These are phyloP conservation scores for Acanthaster planci DNA, from an alignment of 35 echinoderm and acorn worm species.

Conservation along the genomic window DNA sequence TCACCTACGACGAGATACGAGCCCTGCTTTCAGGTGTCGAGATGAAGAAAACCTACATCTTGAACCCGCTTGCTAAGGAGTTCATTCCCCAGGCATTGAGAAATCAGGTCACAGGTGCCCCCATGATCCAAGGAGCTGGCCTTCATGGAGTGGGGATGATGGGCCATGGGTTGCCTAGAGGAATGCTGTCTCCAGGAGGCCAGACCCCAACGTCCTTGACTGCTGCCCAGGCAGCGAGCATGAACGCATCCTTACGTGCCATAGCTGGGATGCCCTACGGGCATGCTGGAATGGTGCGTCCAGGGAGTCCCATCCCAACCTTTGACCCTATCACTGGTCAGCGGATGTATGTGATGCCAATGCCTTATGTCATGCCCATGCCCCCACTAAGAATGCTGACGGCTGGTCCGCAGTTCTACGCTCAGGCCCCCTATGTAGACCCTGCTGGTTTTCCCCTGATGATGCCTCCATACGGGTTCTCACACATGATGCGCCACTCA, in stretches of 20 bases:
- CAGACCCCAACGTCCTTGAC: conserved; percentile 39
- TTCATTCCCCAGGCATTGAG: conserved; percentile 79
- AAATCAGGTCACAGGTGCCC: conserved; percentile 81
- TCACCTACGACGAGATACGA: conserved; percentile 76
- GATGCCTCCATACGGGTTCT: conserved; percentile 31
- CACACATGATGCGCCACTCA: conserved; percentile 28
- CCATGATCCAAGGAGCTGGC: conserved; percentile 62
- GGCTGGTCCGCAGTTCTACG: not conserved
- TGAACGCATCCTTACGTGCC: conserved; percentile 26
- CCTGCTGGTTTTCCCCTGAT: conserved; percentile 8
- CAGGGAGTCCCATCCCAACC: conserved; percentile 68
- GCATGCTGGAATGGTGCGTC: conserved; percentile 40
- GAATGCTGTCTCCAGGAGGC: conserved; percentile 17
- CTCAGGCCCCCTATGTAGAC: conserved; percentile 14
- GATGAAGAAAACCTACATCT: conserved; percentile 98
- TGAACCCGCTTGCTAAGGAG: conserved; percentile 95
- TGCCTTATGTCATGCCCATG: conserved; percentile 61
- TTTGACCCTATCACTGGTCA: conserved; percentile 81
- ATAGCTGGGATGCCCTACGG: conserved; percentile 17
- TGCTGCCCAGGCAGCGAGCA: conserved; percentile 42
- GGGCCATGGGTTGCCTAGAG: conserved; percentile 29
- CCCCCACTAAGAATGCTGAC: not conserved
- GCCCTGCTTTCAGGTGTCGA: conserved; percentile 89
- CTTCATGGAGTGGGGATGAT: conserved; percentile 18
- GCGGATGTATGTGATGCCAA: conserved; percentile 78